Base-by-base conservation (phyloP, 2,113 vertebrate species). In the Poeciliopsis turrubarensis region DNA sequence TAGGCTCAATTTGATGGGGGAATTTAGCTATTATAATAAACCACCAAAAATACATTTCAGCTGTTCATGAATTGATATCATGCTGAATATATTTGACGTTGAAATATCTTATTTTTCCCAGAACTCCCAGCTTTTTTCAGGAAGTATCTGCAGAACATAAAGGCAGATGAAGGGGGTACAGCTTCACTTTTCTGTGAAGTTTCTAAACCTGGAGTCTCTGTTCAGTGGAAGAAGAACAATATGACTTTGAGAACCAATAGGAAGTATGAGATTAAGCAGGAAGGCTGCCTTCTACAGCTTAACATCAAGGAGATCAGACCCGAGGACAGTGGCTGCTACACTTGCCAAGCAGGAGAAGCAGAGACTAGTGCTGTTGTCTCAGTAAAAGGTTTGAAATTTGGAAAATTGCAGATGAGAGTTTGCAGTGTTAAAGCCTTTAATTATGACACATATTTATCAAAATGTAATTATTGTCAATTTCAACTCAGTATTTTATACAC, bases 261-360 rank as follows among this genome's bases (percentile, higher is more conserved):
- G 39, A 96, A 92, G 70, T 94, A 94, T 83, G 90, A 95, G 71
- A 93, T 96, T 67, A 95, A 87, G 7, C 91, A 95, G 39, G 93
- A 93, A 67, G 94, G 89, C 61, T 86, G 91, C 65, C 17, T 74
- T 14, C 75, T 91, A 22, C 90, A 95, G 79, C 91, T 97, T 25
- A 39, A 78, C 22, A 91, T 97, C 31, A 87, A 87, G 17, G 83
- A 92, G 0, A 65, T 94, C 5, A 84, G 84, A 73, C 70, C 51
- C 39, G 90, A 93, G 64, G 94, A 95, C 79, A 85, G 93, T 0
- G 96, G 96, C 51, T 92, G 87, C 77, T 96, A 97, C 84, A 91
- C 85, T 0, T 97, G 96, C 27, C 87, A 94, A 15, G 89, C 92
- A 70, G 86, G 77, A 79, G 27, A 1, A 47, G 60, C 63, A 32